Conservation (phyloP, 2,113 vertebrate species). For the Nothobranchius furzeri region DNA sequence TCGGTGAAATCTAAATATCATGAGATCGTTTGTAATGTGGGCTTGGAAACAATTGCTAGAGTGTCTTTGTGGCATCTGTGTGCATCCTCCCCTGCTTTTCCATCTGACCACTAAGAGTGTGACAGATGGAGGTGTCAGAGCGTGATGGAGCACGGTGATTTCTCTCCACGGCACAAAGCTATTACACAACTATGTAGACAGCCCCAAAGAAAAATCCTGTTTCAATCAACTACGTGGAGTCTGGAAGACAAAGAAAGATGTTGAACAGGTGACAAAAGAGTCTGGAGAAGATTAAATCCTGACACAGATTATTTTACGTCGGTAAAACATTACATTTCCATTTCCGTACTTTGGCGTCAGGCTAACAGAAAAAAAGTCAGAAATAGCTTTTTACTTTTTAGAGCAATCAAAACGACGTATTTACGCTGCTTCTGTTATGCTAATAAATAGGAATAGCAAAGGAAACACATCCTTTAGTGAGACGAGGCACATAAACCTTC, state of each 20-base stretch:
- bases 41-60: constrained; percentile 27
- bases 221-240: constrained; percentile 73
- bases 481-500: constrained; percentile 17
- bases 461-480: constrained; percentile 5
- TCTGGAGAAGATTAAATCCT: neutral
- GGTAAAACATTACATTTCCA: constrained; percentile 7
- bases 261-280: constrained; percentile 52
- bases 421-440: neutral
- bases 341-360: constrained; percentile 6
- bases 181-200: constrained; percentile 73
- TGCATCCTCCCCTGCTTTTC: constrained; percentile 57
- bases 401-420: neutral
- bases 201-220: constrained; percentile 71
- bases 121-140: constrained; percentile 76
- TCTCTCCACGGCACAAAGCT: constrained; percentile 72
- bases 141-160: constrained; percentile 75
- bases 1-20: constrained; percentile 43
- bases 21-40: constrained; percentile 37
- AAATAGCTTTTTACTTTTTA: neutral
- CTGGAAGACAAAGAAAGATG: constrained; percentile 65
- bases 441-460: constrained; percentile 22
- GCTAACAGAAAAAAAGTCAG: neutral
- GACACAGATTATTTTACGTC: constrained; percentile 8
- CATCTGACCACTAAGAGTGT: constrained; percentile 71
- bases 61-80: constrained; percentile 16